Evolutionary conservation across 2,113 vertebrate species (phyloP), one percentile per base, ranked within the genome.

Genomic region (Percina caprodes): DNA sequence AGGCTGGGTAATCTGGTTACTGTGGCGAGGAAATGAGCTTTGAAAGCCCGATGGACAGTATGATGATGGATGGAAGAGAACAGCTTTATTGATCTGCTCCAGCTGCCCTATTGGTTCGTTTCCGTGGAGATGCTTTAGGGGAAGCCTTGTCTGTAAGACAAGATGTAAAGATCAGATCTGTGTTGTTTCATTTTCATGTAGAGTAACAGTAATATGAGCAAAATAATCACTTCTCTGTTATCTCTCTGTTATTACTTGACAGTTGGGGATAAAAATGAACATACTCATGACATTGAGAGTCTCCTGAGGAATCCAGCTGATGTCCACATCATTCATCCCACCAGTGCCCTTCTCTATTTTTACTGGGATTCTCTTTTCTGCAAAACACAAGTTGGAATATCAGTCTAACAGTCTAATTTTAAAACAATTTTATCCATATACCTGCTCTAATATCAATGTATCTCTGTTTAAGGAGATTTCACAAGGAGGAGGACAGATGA

Each of bases 241-340:
- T 24, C 1, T 23, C 15, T 4, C 2, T 39, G 30, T 35, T 48
- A 18, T 58, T n/a, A n/a, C 12, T 45, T 63, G 67, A 82, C 30
- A 51, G 30, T 39, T 70, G 62, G 55, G 13, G 45, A 67, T n/a
- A 61, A 68, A 77, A 68, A 49, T 30, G n/a, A 76, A 88, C 92
- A 66, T 91, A 96, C 95, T 96, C 94, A 96, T 95, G 82, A 71
- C 88, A 35, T 95, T 95, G 56, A 96, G 94, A 49, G 95, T 95
- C 89, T 96, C 95, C 92, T 94, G 94, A 70, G 95, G 95, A 69
- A 96, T 95, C 95, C 95, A 96, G 93, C 95, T 95, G 88, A 96
- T 95, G 90, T 96, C 95, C 77, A 95, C 95, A 11, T 95, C 89
- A 10, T 56, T 94, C 66, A 94, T 85, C 2, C 92, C 93, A 21